Evolutionary conservation across 1,140 invertebrate species (phyloP).

Genomic region (Atta cephalotes): DNA sequence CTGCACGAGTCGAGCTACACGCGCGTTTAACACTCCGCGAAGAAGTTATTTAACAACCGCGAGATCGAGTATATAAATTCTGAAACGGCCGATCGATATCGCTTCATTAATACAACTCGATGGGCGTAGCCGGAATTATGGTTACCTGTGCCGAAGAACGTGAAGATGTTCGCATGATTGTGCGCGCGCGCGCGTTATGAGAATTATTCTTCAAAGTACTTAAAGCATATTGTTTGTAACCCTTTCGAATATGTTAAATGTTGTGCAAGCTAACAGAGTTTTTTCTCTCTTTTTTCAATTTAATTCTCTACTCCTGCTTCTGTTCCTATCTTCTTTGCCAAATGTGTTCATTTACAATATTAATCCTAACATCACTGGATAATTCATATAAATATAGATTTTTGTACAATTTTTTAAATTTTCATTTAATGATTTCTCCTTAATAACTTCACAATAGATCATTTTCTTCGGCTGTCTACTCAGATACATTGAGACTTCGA

Average conservation of each 20-base stretch:
- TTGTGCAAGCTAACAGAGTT: background rate
- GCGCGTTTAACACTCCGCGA: constrained; percentile 55
- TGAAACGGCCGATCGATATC: constrained; percentile 49
- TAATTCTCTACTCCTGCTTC: background rate
- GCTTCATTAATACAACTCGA: constrained; percentile 56
- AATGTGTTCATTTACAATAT: background rate
- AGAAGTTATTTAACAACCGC: constrained; percentile 54
- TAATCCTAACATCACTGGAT: background rate
- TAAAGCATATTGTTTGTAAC: background rate
- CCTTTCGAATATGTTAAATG: background rate
- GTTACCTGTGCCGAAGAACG: constrained; percentile 41
- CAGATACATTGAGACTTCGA: too few species aligned
- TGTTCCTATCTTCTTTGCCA: background rate
- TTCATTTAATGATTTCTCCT: too few species aligned
- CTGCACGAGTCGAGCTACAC: constrained; percentile 28
- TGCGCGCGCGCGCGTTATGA: background rate
- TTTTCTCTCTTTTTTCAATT: background rate
- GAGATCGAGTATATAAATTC: constrained; percentile 55
- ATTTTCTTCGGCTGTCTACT: too few species aligned
- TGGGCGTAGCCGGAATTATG: constrained; percentile 58
- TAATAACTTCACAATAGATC: too few species aligned
- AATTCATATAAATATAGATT: too few species aligned
- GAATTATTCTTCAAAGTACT: background rate
- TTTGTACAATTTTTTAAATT: too few species aligned
- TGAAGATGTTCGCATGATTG: constrained; percentile 35